A percentile compares a stretch with the other conserved stretches of the same genome.
Evolutionary conservation across 2,113 vertebrate species (phyloP).

Genomic region (Mastomys coucha): DNA sequence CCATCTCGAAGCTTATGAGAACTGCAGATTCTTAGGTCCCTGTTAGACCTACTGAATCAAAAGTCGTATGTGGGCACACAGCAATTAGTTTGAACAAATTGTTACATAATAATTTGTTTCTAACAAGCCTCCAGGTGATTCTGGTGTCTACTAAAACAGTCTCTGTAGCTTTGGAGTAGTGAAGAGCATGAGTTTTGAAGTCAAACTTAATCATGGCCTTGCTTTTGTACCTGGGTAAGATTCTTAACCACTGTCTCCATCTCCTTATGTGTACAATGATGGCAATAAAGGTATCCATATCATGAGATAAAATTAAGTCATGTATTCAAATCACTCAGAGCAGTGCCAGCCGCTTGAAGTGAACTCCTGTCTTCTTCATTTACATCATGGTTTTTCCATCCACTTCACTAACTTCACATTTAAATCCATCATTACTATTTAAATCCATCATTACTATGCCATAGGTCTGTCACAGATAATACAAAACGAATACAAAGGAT

Average conservation of each 20-base stretch:
- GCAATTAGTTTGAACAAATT: not conserved
- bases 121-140: not conserved
- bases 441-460: not conserved
- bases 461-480: not conserved
- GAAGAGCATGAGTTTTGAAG: not conserved
- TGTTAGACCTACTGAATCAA: not conserved
- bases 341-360: not conserved
- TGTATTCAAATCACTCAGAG: not conserved
- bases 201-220: not conserved
- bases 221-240: not conserved
- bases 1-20: not conserved
- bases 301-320: not conserved
- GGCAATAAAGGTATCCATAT: not conserved
- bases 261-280: not conserved
- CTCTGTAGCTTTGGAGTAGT: not conserved
- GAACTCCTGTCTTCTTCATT: not conserved
- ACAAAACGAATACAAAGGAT: not conserved
- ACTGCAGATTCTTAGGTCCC: not conserved
- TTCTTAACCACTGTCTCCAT: not conserved
- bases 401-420: not conserved
- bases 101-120: not conserved
- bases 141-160: not conserved
- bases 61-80: not conserved
- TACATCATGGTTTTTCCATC: not conserved
- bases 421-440: not conserved